Evolutionary conservation across 2,888 invertebrate species (phyloP), one percentile per base, ranked within the genome.

Genomic region (Tenthredo livida): DNA sequence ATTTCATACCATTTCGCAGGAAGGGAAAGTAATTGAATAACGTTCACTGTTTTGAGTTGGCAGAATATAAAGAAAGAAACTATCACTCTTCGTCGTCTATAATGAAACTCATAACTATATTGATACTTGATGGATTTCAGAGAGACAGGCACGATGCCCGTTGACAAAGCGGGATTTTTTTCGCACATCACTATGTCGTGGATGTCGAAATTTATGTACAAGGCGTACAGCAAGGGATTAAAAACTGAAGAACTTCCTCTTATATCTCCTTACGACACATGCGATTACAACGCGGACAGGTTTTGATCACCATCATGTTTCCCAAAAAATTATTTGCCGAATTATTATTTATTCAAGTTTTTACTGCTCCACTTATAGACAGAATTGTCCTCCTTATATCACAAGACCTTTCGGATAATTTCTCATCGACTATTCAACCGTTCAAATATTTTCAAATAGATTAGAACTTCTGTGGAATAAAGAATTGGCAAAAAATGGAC

Each of bases 401-500:
- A 7, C 40, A n/a, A 43, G 4, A 9, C 21, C 10, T n/a, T 9
- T 17, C 10, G 21, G 40, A 72, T 37, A 9, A 1, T 37, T 10
- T 17, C 17, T 1, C 9, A 40, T 72, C 25, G 21, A 33, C 40
- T 3, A 61, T 33, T 12, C 21, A 0, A 50, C 17, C 9, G 5
- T 37, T 50, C 1, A 7, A 10, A n/a, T 15, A 15, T 17, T 80
- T 58, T 58, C 37, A 25, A 80, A 40, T 86, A 94, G 95, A 87
- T 89, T 95, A 54, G 94, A 94, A 87, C 90, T 93, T 84, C 89
- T 95, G 65, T 95, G 95, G 95, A 93, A 94, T 84, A 93, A 94
- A 82, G 95, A 95, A 88, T 87, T 95, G 29, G 91, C 92, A 58
- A 91, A 88, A 84, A 90, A 92, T 73, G 94, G 94, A 0, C 92